Evolutionary conservation across 1,140 invertebrate genomes (phyloP).

Genomic region (Nilaparvata lugens): DNA sequence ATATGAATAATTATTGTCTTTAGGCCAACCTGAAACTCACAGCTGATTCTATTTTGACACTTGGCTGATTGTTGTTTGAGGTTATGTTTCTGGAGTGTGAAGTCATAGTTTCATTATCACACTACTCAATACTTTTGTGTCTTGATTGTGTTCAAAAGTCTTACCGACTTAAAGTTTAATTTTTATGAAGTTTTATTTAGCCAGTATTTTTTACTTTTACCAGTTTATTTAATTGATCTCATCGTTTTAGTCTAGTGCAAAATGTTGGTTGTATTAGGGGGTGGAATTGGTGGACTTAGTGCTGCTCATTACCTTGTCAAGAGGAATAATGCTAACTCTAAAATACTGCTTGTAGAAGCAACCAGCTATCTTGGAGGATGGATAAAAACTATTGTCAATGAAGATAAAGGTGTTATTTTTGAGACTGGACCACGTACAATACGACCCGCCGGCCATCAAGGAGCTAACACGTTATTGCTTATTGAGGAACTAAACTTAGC

Average conservation of each 20-base stretch:
- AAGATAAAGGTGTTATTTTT: slow-evolving; percentile 54
- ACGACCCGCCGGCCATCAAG: slow-evolving; percentile 54
- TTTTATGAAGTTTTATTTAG: too few species aligned
- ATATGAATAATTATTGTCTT: too few species aligned
- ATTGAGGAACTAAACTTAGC: slow-evolving; percentile 62
- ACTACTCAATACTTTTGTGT: too few species aligned
- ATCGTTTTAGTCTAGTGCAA: background rate
- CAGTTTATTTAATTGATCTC: too few species aligned
- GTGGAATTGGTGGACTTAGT: slow-evolving; percentile 52
- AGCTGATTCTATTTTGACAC: too few species aligned
- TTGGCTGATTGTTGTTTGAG: too few species aligned
- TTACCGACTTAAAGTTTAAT: too few species aligned
- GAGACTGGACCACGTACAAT: slow-evolving; percentile 81
- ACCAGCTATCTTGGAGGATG: slow-evolving; percentile 73
- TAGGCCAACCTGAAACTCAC: too few species aligned
- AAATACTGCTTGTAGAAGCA: slow-evolving; percentile 59
- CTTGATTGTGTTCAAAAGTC: too few species aligned
- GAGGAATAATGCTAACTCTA: slow-evolving; percentile 26
- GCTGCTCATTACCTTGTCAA: slow-evolving; percentile 47
- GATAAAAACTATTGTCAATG: slow-evolving; percentile 55
- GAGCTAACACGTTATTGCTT: slow-evolving; percentile 67
- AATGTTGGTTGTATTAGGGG: slow-evolving; percentile 45
- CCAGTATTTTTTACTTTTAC: too few species aligned
- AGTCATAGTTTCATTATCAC: too few species aligned
- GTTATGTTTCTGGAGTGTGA: too few species aligned